Base-by-base conservation (phyloP, 2,113 vertebrate species). In the Mesitornis unicolor region DNA sequence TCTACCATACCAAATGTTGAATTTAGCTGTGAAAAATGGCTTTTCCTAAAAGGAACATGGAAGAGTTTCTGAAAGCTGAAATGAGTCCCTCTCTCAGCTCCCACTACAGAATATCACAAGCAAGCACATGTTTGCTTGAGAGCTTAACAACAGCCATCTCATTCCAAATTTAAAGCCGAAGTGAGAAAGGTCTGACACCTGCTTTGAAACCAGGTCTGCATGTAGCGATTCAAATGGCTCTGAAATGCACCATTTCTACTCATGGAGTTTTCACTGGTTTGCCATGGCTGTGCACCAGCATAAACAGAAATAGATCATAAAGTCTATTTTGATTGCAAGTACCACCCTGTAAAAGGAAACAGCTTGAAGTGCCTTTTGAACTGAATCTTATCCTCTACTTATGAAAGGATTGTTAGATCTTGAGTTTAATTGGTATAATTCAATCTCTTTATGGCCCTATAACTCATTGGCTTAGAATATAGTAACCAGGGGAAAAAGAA, bases 211-310 rank as follows among this genome's bases (percentile, higher is more conserved):
- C 1, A 1, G 9, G 13, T 88, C 36, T 80, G 11, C 60, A 56
- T 0, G 2, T 40, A 73, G 21, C 1, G 2, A 61, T 16, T 53
- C 14, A 69, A 80, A 84, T 1, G 0, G 15, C 7, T 68, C 51
- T 75, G 63, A 57, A 95, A 89, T 33, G 59, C 13, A 56, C 13
- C 2, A 0, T 73, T 86, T 77, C n/a, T 20, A 38, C n/a, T 40
- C n/a, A 21, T 2, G 3, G 33, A 75, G 8, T 64, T 92, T 64
- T 86, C 48, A 69, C 24, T 92, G n/a, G 11, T 69, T 78, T 10
- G 2, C 28, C 2, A 1, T 5, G 7, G n/a, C 26, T 69, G 5
- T 67, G 33, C 14, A 77, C 10, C 25, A 67, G 14, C 3, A 28
- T 29, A 53, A 77, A 5, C 25, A n/a, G 80, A 94, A 61, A 11